phyloP scores from a whole-genome alignment of 2,113 vertebrate species.

The Malurus melanocephalus region DNA sequence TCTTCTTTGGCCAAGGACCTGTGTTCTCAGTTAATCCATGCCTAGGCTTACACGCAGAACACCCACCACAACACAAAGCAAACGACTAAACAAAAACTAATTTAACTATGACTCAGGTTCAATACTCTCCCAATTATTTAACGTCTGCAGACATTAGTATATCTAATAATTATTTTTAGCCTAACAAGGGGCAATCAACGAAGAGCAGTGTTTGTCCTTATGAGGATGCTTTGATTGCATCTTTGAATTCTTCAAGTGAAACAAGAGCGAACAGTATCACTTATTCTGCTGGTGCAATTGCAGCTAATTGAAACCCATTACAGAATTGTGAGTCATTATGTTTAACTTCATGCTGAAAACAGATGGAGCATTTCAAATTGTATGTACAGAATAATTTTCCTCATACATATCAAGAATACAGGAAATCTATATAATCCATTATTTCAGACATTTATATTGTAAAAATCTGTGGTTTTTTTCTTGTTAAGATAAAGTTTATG shows the following conservation, averaged over 20 bases:
- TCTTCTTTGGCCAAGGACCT: not conserved
- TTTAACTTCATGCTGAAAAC: slow-evolving; percentile 1
- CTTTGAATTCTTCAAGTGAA: slow-evolving; percentile 15
- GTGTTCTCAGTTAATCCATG: not conserved
- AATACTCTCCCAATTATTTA: not conserved
- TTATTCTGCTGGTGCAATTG: not conserved
- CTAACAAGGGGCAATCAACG: not conserved
- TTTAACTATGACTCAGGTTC: not conserved
- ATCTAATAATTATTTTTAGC: not conserved
- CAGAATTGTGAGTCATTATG: not conserved
- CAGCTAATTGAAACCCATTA: not conserved
- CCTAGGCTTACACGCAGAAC: not conserved
- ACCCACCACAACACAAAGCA: not conserved
- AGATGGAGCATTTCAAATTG: not conserved
- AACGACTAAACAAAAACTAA: not conserved
- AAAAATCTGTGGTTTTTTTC: not conserved
- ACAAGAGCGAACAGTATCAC: not conserved
- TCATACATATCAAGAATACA: not conserved
- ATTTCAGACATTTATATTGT: not conserved
- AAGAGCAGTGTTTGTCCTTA: not conserved
- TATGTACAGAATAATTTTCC: not conserved
- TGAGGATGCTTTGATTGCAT: not conserved
- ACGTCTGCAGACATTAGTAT: not conserved
- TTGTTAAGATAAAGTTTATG: not conserved
- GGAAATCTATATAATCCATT: slow-evolving; percentile 13